These are phyloP conservation scores for Hemaris fuciformis DNA, from an alignment of 2,888 invertebrate genomes.

Conservation along the genomic window DNA sequence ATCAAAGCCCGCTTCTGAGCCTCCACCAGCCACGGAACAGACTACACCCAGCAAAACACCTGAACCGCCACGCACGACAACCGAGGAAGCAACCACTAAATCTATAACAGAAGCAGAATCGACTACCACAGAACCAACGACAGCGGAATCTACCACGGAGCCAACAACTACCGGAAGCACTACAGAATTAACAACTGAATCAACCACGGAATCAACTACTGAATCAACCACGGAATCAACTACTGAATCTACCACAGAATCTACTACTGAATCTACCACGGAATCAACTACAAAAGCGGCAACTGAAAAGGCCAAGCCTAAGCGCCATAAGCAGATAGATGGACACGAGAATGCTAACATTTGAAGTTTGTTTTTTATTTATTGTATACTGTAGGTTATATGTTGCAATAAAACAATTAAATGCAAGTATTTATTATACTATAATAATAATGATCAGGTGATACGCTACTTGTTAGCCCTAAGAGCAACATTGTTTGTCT, in stretches of 20 bases:
- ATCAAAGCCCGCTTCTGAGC: not conserved
- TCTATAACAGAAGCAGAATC: not conserved
- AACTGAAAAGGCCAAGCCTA: not conserved
- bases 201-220: not conserved
- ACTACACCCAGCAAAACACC: not conserved
- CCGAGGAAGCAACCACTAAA: not conserved
- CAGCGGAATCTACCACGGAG: not conserved
- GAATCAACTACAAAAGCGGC: not conserved
- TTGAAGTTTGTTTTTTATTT: not conserved
- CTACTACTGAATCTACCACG: not conserved
- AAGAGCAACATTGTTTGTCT: no score
- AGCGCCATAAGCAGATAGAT: slow-evolving; percentile 1
- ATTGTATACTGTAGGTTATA: not conserved
- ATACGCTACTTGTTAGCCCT: no score
- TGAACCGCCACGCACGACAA: not conserved
- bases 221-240: not conserved
- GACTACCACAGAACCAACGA: not conserved
- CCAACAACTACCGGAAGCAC: not conserved
- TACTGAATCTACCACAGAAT: not conserved
- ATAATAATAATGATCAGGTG: no score
- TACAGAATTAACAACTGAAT: not conserved
- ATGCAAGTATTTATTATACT: no score
- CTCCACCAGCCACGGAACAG: not conserved
- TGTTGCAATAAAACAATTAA: no score
- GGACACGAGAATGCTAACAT: slow-evolving; percentile 12